Base-by-base conservation (phyloP, 2,113 vertebrate genomes). In the Erythrocercus mccallii region DNA sequence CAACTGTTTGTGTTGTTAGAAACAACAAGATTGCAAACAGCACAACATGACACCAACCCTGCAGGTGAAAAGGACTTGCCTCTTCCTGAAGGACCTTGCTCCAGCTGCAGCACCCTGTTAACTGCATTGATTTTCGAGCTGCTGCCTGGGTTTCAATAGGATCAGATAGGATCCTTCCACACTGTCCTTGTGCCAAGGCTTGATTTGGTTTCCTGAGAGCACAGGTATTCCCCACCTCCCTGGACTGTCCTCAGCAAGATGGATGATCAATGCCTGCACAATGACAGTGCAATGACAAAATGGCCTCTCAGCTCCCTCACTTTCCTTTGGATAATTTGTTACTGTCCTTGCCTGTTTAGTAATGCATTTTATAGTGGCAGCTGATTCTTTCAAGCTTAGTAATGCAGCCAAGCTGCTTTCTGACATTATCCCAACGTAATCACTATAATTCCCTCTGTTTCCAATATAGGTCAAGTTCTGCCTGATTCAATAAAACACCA, bases 361-460 rank as follows among this genome's bases (percentile, higher is more conserved):
- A 0, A 68, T 66, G 90, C 44, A 61, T 96, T 92, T 95, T 79
- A 58, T 38, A 81, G 65, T 35, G 28, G 60, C 87, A 93, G 81
- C 81, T 80, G 92, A 86, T 95, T 94, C 72, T 78, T 86, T 94
- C 8, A 1, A 85, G 91, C 78, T 95, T 84, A 94, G 91, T 96
- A 96, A 91, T 21, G 42, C 71, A 91, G 82, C 64, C 87, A 80
- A 86, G 83, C 68, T 66, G 64, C 86, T 69, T 94, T 89, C 60
- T 91, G 96, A 95, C 94, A 89, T 58, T 66, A 88, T 82, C 76
- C 92, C 96, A 94, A 81, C 51, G 47, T 88, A 95, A 97, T 97
- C 94, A 68, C 79, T 62, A 2, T 91, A 92, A 96, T 96, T 92
- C 88, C 40, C 95, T 92, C 91, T 90, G 61, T 50, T 96, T 94